These are phyloP conservation scores for Xerus rutilus DNA, from an alignment of 2,797 vertebrate species.

Conservation along the genomic window DNA sequence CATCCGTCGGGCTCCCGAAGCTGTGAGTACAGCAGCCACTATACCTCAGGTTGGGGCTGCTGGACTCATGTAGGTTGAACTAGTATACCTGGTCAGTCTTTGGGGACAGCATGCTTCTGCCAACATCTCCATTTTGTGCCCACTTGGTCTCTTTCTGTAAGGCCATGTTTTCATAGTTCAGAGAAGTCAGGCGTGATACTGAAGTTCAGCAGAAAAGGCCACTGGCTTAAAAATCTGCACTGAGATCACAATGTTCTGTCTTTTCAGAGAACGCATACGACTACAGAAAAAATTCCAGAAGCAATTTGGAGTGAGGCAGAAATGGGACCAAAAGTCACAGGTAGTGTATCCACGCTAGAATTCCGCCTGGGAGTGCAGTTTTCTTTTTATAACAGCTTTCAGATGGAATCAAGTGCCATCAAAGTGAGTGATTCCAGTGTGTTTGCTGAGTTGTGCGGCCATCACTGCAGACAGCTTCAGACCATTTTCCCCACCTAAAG, in stretches of 20 bases:
- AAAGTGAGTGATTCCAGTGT: not conserved
- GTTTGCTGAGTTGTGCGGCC: accelerated
- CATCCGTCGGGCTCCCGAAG: not conserved
- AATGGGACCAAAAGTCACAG: slow-evolving; percentile 99
- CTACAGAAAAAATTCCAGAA: slow-evolving; percentile 99
- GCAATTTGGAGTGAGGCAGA: slow-evolving; percentile 98
- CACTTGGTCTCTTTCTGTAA: not conserved
- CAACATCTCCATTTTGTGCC: accelerated
- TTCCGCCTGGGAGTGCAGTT: not conserved
- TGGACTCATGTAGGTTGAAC: not conserved
- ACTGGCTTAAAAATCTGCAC: not conserved
- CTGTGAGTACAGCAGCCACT: not conserved
- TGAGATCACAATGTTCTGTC: not conserved
- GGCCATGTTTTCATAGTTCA: not conserved
- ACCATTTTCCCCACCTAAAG: not conserved
- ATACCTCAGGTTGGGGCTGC: not conserved
- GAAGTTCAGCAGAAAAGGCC: not conserved
- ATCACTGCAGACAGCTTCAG: not conserved
- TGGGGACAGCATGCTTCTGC: not conserved
- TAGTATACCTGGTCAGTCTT: not conserved
- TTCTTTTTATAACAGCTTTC: not conserved
- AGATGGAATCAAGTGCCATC: accelerated
- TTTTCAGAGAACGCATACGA: slow-evolving; percentile 95
- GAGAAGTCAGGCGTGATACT: not conserved
- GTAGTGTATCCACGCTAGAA: slow-evolving; percentile 83